Conservation (phyloP, 1,140 invertebrate species). For the Diplogasteroides magnus region DNA sequence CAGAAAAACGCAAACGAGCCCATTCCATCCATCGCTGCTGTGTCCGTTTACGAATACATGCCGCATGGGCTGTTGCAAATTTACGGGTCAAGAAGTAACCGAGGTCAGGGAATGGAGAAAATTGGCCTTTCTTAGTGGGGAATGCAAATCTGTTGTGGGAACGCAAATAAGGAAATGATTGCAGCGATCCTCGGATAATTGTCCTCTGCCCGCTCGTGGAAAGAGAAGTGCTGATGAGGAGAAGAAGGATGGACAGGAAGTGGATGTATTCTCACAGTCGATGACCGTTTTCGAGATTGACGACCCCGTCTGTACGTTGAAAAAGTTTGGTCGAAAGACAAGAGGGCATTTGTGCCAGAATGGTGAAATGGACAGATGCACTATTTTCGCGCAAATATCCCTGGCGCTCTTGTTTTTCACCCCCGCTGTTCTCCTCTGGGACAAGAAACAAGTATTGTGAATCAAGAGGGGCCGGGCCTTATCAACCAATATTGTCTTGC, state of each 20-base stretch:
- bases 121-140: no score
- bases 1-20: no score
- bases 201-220: constrained; percentile 25
- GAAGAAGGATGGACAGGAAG: constrained; percentile 24
- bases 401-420: no score
- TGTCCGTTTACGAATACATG: no score
- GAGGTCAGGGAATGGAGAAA: no score
- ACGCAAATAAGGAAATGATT: no score
- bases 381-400: no score
- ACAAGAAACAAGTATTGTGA: not conserved
- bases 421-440: not conserved
- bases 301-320: constrained; percentile 31
- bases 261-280: constrained; percentile 34
- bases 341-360: not conserved
- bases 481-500: not conserved
- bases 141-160: no score
- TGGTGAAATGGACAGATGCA: no score
- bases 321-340: not conserved
- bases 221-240: constrained; percentile 13
- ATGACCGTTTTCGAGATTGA: constrained; percentile 40
- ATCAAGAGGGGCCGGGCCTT: not conserved
- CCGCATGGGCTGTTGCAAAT: no score
- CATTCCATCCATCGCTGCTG: no score
- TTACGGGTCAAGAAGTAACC: no score
- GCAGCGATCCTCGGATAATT: constrained; percentile 32